phyloP scores from a whole-genome alignment of 2,113 vertebrate genomes.

The Lepidothrix coronata region DNA sequence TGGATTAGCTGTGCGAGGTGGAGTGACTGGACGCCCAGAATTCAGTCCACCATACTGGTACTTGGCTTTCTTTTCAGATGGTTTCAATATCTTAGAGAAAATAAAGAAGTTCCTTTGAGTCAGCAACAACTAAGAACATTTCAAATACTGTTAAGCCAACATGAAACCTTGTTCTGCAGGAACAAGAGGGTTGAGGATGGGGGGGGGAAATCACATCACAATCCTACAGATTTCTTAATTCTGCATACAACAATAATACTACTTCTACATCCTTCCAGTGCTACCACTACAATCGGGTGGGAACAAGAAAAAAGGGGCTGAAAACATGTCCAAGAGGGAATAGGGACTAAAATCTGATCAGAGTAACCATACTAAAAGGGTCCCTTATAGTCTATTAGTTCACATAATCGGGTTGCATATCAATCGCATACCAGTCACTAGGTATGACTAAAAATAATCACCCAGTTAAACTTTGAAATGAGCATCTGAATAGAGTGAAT shows the following conservation, averaged over 20 bases:
- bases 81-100: conserved; percentile 87
- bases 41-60: conserved; percentile 94
- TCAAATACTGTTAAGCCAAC: neutral
- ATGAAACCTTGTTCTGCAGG: neutral
- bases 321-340: neutral
- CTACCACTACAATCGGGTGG: accelerated
- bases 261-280: neutral
- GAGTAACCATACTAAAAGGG: neutral
- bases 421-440: neutral
- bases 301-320: neutral
- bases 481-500: neutral
- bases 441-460: neutral
- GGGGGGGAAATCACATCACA: neutral
- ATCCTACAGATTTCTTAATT: neutral
- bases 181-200: neutral
- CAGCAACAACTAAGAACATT: neutral
- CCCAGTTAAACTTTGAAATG: neutral
- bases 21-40: conserved; percentile 90
- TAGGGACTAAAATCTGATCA: neutral
- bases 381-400: neutral
- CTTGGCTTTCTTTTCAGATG: conserved; percentile 95
- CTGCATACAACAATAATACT: neutral
- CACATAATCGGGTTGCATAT: neutral
- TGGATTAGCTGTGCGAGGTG: conserved; percentile 90
- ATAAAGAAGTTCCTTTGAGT: conserved; percentile 28